Evolutionary conservation across 2,113 vertebrate species (phyloP).

Genomic region (Parus major): DNA sequence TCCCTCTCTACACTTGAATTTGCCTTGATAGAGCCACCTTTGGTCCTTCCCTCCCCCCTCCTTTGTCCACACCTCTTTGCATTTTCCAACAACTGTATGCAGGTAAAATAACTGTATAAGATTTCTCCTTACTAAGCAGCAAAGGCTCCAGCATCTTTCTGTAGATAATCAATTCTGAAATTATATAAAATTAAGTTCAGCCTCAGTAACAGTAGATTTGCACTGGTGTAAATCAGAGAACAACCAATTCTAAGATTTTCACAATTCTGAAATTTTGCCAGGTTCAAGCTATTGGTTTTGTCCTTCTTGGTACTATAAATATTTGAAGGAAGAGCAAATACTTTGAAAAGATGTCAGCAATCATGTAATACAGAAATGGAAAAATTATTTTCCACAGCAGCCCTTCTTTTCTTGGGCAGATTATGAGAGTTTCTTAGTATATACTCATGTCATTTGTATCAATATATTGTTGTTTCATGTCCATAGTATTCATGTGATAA

Average conservation of each 20-base stretch:
- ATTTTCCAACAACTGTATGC: background rate
- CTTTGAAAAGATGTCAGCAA: background rate
- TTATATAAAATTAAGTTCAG: background rate
- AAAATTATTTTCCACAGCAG: background rate
- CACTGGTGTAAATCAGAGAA: background rate
- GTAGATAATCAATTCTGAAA: background rate
- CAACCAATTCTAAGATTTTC: background rate
- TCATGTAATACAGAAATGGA: background rate
- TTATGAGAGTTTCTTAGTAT: background rate
- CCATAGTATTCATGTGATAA: background rate
- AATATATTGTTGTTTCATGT: background rate
- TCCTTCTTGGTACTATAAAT: background rate
- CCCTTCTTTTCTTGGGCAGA: background rate
- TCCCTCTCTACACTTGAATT: background rate
- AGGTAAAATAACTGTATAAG: background rate
- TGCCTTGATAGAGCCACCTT: background rate
- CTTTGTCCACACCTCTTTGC: background rate
- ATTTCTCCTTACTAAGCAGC: background rate
- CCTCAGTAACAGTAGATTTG: background rate
- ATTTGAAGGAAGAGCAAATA: background rate
- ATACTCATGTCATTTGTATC: background rate
- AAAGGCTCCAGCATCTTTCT: background rate
- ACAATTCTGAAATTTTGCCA: background rate
- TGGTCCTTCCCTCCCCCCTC: background rate
- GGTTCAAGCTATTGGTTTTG: background rate